Percentiles rank a stretch among this genome's conserved stretches.
Evolutionary conservation across 1,140 invertebrate genomes (phyloP).

Genomic region (Drosophila fuyamai): DNA sequence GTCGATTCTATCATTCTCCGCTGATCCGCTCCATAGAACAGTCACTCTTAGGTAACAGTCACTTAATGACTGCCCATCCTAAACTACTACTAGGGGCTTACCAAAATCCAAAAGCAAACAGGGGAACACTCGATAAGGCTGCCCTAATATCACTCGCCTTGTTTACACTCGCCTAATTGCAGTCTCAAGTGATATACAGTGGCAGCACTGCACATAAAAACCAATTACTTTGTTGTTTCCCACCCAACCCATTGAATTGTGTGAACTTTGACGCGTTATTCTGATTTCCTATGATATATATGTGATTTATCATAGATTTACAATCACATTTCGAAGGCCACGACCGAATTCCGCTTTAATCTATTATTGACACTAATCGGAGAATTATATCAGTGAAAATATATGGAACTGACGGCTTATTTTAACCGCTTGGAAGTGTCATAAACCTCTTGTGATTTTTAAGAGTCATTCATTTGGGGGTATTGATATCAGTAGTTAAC

Average conservation of each 20-base stretch:
- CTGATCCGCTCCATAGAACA: slow-evolving; percentile 24
- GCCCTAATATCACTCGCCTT: slow-evolving; percentile 20
- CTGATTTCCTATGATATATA: slow-evolving; percentile 25
- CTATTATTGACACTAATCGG: not conserved
- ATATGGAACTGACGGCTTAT: not conserved
- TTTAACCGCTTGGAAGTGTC: not conserved
- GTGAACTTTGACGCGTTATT: not conserved
- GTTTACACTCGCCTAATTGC: slow-evolving; percentile 40
- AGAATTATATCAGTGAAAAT: not conserved
- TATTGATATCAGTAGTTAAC: not conserved
- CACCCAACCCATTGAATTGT: not conserved
- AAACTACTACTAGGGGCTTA: slow-evolving; percentile 1
- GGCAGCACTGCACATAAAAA: slow-evolving; percentile 20
- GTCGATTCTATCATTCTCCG: slow-evolving; percentile 35
- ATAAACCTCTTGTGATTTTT: not conserved
- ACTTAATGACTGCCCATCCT: slow-evolving; percentile 23
- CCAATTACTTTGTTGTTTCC: slow-evolving; percentile 15
- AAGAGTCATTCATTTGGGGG: not conserved
- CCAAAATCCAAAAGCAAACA: slow-evolving; percentile 22
- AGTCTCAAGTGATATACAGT: slow-evolving; percentile 42
- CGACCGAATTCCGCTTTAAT: slow-evolving; percentile 2
- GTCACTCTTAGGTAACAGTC: slow-evolving; percentile 45
- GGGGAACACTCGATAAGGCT: slow-evolving; percentile 33
- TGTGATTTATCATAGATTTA: not conserved
- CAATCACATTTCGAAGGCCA: not conserved